Evolutionary conservation across 1,140 invertebrate species (phyloP).

Genomic region (Metaphire vulgaris): DNA sequence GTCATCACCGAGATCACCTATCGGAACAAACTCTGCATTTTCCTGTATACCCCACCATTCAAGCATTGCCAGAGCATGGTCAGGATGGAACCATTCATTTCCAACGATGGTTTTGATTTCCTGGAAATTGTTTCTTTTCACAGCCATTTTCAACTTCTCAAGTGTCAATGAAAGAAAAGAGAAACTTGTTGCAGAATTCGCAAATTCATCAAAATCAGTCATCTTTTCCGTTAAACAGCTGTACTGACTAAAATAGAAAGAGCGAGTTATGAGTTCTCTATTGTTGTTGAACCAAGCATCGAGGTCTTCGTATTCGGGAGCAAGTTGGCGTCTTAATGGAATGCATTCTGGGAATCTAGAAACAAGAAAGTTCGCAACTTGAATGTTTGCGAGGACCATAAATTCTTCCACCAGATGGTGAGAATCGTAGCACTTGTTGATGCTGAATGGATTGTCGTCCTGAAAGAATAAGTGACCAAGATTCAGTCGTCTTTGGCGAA

Average conservation of each 20-base stretch:
- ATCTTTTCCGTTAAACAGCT: background rate
- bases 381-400: slow-evolving; percentile 39
- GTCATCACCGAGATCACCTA: slow-evolving; percentile 9
- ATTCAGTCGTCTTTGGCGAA: slow-evolving; percentile 33
- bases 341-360: slow-evolving; percentile 33
- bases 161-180: background rate
- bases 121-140: slow-evolving; percentile 1
- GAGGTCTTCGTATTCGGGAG: slow-evolving; percentile 32
- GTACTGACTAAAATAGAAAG: slow-evolving; percentile 14
- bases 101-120: slow-evolving; percentile 12
- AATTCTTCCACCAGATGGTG: slow-evolving; percentile 43
- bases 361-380: slow-evolving; percentile 39
- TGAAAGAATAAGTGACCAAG: background rate
- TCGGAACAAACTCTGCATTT: slow-evolving; percentile 13
- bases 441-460: slow-evolving; percentile 34
- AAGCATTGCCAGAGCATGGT: background rate
- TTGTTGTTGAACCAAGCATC: slow-evolving; percentile 35
- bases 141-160: background rate
- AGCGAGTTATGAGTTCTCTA: background rate
- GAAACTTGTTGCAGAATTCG: background rate
- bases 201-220: background rate
- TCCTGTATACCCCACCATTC: slow-evolving; percentile 23
- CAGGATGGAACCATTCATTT: slow-evolving; percentile 12
- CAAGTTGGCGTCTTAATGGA: slow-evolving; percentile 37
- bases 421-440: slow-evolving; percentile 35